A percentile compares a stretch with the other conserved stretches of the same genome.
These are phyloP conservation scores for Knipowitschia caucasica DNA, from an alignment of 2,797 vertebrate species.

Conservation along the genomic window DNA sequence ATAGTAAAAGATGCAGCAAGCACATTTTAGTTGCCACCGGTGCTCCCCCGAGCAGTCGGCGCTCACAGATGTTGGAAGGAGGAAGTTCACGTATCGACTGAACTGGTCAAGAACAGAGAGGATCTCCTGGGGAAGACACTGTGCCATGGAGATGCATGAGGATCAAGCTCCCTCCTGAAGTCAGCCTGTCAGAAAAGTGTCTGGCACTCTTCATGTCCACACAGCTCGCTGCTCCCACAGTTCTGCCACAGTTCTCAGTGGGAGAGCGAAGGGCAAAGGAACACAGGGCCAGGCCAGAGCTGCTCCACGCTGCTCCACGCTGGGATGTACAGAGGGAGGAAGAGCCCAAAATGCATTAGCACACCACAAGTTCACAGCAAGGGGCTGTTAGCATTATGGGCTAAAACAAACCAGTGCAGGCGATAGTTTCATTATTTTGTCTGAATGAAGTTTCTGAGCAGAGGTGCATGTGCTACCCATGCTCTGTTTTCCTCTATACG, in stretches of 20 bases:
- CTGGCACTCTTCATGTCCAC: conserved; percentile 20
- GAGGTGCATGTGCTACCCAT: no score
- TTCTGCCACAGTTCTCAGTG: conserved; percentile 17
- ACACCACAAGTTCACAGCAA: conserved; percentile 1
- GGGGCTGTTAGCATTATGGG: background rate
- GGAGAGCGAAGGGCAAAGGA: conserved; percentile 6
- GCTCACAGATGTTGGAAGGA: conserved; percentile 19
- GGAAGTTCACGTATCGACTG: conserved; percentile 14
- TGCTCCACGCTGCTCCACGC: conserved; percentile 11
- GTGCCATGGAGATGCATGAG: conserved; percentile 14
- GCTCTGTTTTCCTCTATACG: no score
- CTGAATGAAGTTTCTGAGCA: no score
- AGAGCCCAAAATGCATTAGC: conserved; percentile 7
- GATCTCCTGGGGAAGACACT: conserved; percentile 18
- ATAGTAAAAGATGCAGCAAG: background rate
- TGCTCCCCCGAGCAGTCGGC: conserved; percentile 1
- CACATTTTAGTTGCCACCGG: conserved; percentile 4
- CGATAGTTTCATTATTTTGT: no score
- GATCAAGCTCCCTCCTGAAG: conserved; percentile 25
- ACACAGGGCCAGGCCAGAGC: conserved; percentile 23
- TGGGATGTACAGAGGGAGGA: conserved; percentile 2
- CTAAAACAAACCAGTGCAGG: background rate
- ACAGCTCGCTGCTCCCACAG: conserved; percentile 18
- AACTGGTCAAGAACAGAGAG: conserved; percentile 23
- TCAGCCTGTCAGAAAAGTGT: conserved; percentile 30